Evolutionary conservation across 2,113 vertebrate genomes (phyloP), one percentile per base, ranked within the genome.

Genomic region (Sturnus vulgaris): DNA sequence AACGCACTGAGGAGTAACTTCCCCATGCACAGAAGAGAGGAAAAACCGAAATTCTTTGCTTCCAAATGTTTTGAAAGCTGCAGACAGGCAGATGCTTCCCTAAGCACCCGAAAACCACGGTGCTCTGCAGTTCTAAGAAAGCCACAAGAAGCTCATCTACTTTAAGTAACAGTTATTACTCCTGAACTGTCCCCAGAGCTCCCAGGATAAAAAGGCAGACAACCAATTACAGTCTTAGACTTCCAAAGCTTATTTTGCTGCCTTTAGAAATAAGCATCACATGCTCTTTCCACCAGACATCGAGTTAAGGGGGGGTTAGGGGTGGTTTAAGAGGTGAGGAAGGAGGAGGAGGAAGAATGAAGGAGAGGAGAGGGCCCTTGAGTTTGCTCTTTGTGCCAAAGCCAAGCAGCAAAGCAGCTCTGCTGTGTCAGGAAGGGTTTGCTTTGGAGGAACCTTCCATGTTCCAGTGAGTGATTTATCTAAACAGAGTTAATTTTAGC

Each of bases 211-310:
- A 90, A 97, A 97, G 95, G 96, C 98, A 96, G 96, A 97, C 97
- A 97, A 96, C 97, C 98, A 98, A 97, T 98, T 98, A 98, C 94
- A 93, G 96, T 66, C 97, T 97, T 96, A 97, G 95, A 97, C 91
- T 96, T 87, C 53, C 95, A 95, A 97, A 96, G 97, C 97, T 94
- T 93, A 92, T 97, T 97, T 96, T 81, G 82, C 97, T 96, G 96
- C 96, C 97, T 96, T 95, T 7, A 93, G 95, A 94, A 96, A 96
- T 64, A 88, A 96, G 93, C 90, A 87, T 96, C 97, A 97, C 95
- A 72, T 93, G 96, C 75, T 84, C 82, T 9, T 82, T 87, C 95
- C 94, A 93, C 68, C 86, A 92, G 96, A 91, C 69, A 42, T 69
- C 3, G 69, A 72, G 77, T 57, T 86, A 24, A 82, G 84, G 44